Evolutionary conservation across 2,797 vertebrate genomes (phyloP).

Genomic region (Picus viridis): DNA sequence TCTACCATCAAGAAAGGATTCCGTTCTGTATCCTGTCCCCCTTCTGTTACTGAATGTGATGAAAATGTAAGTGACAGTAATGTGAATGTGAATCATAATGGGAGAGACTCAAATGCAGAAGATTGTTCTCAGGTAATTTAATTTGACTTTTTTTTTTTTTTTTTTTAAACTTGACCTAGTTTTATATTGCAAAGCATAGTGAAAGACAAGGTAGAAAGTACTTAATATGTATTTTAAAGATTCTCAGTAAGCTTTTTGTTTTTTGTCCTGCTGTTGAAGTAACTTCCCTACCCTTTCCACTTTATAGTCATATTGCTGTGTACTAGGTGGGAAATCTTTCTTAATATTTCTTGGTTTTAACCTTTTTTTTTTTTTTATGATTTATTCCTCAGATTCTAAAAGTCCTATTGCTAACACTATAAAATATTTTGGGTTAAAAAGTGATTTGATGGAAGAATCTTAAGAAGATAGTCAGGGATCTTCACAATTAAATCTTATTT

Average conservation of each 20-base stretch:
- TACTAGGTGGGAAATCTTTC: background rate
- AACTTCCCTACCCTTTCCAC: background rate
- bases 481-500: background rate
- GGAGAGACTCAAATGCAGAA: background rate
- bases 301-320: background rate
- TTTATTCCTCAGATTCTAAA: background rate
- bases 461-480: background rate
- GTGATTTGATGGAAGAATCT: background rate
- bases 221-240: background rate
- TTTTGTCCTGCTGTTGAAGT: background rate
- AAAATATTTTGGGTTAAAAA: background rate
- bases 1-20: conserved; percentile 66
- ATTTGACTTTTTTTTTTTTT: background rate
- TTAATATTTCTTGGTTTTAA: background rate
- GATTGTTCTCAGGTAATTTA: conserved; percentile 78
- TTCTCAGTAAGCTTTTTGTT: background rate
- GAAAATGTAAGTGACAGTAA: conserved; percentile 67
- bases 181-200: background rate
- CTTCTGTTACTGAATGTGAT: conserved; percentile 81
- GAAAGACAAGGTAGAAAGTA: background rate
- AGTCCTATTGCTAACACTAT: background rate
- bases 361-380: background rate
- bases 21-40: conserved; percentile 59
- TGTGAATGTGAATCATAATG: conserved; percentile 16
- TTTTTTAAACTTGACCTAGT: background rate